A percentile compares a stretch with the other conserved stretches of the same genome.
Evolutionary conservation across 2,888 invertebrate species (phyloP).

Genomic region (Cosmorhoe ocellata): DNA sequence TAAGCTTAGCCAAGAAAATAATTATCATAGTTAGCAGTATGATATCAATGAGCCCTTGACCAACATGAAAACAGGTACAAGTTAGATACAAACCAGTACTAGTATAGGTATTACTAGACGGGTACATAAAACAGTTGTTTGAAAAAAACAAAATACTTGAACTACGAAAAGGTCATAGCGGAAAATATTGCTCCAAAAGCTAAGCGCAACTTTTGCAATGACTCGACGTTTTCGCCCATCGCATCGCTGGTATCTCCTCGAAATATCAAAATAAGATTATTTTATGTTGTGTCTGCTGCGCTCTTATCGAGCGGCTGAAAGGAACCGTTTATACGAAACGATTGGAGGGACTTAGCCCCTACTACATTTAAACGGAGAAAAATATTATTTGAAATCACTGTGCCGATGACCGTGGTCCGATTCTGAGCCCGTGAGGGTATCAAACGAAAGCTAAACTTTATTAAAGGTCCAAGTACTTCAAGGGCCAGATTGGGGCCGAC

Average conservation of each 20-base stretch:
- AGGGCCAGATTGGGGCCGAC: constrained; percentile 57
- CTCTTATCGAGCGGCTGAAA: constrained; percentile 42
- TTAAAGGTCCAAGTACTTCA: constrained; percentile 63
- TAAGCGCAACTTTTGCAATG: constrained; percentile 66
- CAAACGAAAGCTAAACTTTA: constrained; percentile 64
- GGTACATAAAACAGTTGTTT: constrained; percentile 28
- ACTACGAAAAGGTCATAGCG: constrained; percentile 49
- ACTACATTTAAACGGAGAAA: constrained; percentile 14
- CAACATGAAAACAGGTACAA: constrained; percentile 26
- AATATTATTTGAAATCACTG: constrained; percentile 42
- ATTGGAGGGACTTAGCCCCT: constrained; percentile 35
- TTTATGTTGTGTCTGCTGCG: constrained; percentile 52
- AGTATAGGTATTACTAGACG: constrained; percentile 1
- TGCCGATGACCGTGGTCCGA: constrained; percentile 44
- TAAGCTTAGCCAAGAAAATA: constrained; percentile 12
- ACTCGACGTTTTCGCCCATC: constrained; percentile 54
- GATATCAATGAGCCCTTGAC: constrained; percentile 30
- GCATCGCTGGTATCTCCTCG: constrained; percentile 54
- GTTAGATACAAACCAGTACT: constrained; percentile 13
- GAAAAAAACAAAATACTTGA: constrained; percentile 35
- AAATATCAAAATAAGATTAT: constrained; percentile 66
- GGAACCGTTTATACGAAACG: constrained; percentile 43
- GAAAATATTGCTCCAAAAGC: constrained; percentile 62
- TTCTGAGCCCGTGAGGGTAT: constrained; percentile 53
- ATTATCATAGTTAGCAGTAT: constrained; percentile 25